Evolutionary conservation across 1,140 invertebrate genomes (phyloP).

Genomic region (Penaeus indicus): DNA sequence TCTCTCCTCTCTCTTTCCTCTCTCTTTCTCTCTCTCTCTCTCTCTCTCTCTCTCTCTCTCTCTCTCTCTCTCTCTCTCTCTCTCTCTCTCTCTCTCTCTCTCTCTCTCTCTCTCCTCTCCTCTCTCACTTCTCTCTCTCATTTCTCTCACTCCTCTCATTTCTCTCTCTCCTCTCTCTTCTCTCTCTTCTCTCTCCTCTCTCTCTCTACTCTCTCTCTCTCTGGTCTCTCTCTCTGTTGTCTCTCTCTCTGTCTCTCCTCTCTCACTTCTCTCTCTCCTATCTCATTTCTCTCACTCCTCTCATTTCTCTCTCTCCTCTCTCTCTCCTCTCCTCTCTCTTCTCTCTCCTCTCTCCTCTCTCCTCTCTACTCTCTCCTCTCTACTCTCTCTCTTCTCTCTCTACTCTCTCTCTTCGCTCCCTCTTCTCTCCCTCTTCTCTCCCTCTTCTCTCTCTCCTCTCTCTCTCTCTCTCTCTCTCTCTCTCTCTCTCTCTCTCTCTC

Average conservation of each 20-base stretch:
- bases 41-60: not conserved
- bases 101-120: not conserved
- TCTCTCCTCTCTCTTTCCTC: too few relatives aligned
- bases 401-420: not conserved
- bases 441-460: not conserved
- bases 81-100: not conserved
- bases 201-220: not conserved
- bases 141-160: too few relatives aligned
- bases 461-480: slow-evolving; percentile 5
- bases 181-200: too few relatives aligned
- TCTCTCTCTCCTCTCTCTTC: too few relatives aligned
- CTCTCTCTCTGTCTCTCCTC: not conserved
- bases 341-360: not conserved
- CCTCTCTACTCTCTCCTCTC: not conserved
- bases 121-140: too few relatives aligned
- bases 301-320: not conserved
- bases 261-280: not conserved
- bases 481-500: not conserved
- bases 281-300: not conserved
- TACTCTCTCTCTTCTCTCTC: not conserved
- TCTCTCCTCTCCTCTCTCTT: not conserved
- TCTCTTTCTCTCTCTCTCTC: too few relatives aligned
- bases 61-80: not conserved
- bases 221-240: not conserved
- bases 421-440: not conserved